phyloP scores from a whole-genome alignment of 2,113 vertebrate genomes.

The Neodon shergylaensis region DNA sequence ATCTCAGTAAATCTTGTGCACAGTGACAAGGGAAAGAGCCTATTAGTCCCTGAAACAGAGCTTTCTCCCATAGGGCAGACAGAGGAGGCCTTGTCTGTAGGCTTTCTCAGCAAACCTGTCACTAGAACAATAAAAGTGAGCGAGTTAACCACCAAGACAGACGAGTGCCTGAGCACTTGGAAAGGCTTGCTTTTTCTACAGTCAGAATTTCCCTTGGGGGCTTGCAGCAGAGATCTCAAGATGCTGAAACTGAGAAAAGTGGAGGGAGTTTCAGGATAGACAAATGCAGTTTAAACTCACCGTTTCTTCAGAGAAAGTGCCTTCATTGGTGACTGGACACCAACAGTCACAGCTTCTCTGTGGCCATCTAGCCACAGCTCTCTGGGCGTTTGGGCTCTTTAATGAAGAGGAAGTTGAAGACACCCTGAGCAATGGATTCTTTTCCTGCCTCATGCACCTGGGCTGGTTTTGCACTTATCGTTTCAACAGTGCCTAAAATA shows the following conservation, averaged over 20 bases:
- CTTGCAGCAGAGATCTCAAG: background rate
- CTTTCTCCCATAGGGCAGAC: background rate
- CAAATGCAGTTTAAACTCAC: background rate
- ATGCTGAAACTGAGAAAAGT: background rate
- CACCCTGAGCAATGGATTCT: background rate
- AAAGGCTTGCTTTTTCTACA: background rate
- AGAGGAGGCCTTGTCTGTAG: background rate
- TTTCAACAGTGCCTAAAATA: background rate
- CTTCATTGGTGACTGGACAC: background rate
- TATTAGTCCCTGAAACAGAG: background rate
- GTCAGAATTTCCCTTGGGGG: background rate
- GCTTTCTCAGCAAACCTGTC: background rate
- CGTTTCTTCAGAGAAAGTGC: background rate
- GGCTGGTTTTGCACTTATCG: background rate
- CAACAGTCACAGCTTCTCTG: background rate
- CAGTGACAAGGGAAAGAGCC: background rate
- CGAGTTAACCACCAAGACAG: background rate
- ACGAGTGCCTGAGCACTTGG: background rate
- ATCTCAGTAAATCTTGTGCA: background rate
- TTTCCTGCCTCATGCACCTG: background rate
- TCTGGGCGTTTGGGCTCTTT: background rate
- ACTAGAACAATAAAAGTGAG: background rate
- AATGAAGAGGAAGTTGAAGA: background rate
- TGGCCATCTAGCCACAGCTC: background rate
- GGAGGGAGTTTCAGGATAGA: conserved; percentile 3